Percentiles rank a stretch among this genome's conserved stretches.
phyloP scores from a whole-genome alignment of 2,797 vertebrate species.

The Novumbra hubbsi region DNA sequence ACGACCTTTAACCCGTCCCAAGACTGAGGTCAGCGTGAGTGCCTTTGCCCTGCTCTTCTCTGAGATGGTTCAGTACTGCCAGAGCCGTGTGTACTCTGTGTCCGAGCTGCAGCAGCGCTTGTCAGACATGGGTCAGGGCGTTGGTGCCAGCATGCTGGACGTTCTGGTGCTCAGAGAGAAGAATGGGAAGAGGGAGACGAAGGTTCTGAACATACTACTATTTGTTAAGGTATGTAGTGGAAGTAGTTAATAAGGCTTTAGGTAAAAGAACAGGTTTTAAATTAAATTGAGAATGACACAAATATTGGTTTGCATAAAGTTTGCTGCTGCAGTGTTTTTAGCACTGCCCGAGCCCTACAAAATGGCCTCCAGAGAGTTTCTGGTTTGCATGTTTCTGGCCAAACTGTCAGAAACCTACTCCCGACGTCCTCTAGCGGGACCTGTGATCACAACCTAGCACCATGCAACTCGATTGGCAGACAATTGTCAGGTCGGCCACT shows the following conservation, averaged over 20 bases:
- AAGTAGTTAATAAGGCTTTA: neutral
- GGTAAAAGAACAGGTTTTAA: neutral
- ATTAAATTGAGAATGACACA: too few species aligned
- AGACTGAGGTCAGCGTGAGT: constrained; percentile 86
- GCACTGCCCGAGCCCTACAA: too few species aligned
- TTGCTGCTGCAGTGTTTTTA: too few species aligned
- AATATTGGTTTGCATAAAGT: too few species aligned
- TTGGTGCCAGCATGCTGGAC: constrained; percentile 86
- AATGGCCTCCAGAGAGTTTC: too few species aligned
- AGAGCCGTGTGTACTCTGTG: constrained; percentile 92
- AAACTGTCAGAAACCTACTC: too few species aligned
- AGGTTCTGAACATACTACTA: constrained; percentile 90
- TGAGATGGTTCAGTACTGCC: constrained; percentile 96
- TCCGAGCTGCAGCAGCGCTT: constrained; percentile 90
- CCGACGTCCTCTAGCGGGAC: too few species aligned
- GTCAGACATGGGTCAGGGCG: constrained; percentile 86
- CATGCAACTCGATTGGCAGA: too few species aligned
- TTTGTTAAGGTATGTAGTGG: constrained; percentile 81
- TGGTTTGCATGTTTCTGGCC: too few species aligned
- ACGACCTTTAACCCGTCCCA: constrained; percentile 82
- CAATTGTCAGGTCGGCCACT: too few species aligned
- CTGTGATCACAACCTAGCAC: too few species aligned
- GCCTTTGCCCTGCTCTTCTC: constrained; percentile 93
- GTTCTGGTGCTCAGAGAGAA: constrained; percentile 88
- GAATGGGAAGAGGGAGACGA: constrained; percentile 87